phyloP scores from a whole-genome alignment of 2,888 invertebrate species.

The Suillia variegata region DNA sequence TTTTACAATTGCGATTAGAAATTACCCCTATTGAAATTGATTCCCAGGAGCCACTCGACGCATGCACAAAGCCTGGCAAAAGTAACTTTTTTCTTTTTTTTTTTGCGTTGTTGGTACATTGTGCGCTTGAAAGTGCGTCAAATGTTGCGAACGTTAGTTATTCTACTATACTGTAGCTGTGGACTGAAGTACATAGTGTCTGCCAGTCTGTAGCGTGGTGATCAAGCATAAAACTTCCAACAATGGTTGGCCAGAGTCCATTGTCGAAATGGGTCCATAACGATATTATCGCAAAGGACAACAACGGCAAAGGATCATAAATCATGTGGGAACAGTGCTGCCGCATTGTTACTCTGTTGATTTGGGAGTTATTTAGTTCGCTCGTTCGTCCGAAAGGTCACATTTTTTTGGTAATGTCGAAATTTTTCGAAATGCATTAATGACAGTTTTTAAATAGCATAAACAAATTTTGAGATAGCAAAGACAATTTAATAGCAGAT shows the following conservation, averaged over 20 bases:
- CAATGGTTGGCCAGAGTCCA: neutral
- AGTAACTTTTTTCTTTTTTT: neutral
- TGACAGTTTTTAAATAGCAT: too few species aligned
- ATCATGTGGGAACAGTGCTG: slow-evolving; percentile 22
- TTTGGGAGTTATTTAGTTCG: slow-evolving; percentile 7
- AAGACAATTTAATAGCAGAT: too few species aligned
- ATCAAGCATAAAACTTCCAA: slow-evolving; percentile 22
- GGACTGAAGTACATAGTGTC: too few species aligned
- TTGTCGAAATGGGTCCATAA: neutral
- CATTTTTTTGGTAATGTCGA: too few species aligned
- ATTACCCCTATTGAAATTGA: neutral
- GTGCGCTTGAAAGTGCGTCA: neutral
- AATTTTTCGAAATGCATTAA: too few species aligned
- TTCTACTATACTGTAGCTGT: neutral
- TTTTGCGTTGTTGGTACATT: slow-evolving; percentile 7
- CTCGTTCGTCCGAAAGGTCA: too few species aligned
- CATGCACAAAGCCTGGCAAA: neutral
- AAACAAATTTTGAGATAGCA: too few species aligned
- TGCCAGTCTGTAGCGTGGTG: too few species aligned
- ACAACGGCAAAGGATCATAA: slow-evolving; percentile 16
- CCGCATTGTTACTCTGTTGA: too few species aligned
- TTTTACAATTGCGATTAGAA: neutral
- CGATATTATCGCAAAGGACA: neutral
- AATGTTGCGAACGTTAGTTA: neutral
- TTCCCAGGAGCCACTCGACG: slow-evolving; percentile 1